Percentiles rank a stretch among this genome's conserved stretches.
These are phyloP conservation scores for Steinernema scapterisci DNA, from an alignment of 2,888 invertebrate genomes.

Conservation along the genomic window DNA sequence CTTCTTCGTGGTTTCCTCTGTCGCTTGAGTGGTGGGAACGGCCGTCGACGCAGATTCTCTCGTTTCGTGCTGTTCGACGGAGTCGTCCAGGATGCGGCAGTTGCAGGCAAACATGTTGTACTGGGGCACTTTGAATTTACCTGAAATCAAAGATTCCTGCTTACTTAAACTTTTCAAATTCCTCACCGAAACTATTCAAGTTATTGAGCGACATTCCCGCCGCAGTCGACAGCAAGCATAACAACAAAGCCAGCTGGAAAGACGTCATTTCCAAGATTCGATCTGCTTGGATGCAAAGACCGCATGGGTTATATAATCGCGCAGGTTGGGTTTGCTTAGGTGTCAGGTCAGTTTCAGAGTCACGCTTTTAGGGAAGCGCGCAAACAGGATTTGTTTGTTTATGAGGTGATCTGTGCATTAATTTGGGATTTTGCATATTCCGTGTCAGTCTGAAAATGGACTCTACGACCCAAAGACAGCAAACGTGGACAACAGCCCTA, in stretches of 20 bases:
- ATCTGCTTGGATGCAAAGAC: too few species aligned
- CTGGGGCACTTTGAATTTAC: not conserved
- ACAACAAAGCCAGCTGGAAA: not conserved
- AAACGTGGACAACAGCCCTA: too few species aligned
- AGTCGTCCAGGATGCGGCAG: not conserved
- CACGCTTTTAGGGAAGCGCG: not conserved
- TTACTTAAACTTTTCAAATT: too few species aligned
- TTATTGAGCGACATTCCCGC: not conserved
- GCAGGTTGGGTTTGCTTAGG: not conserved
- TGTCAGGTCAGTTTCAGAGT: slow-evolving; percentile 27
- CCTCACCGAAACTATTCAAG: too few species aligned
- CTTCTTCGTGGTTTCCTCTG: not conserved
- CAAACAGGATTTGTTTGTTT: slow-evolving; percentile 11
- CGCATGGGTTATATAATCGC: not conserved
- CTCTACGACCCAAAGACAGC: too few species aligned
- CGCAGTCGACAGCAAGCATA: not conserved
- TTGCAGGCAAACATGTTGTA: slow-evolving; percentile 4
- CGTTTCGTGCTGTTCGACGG: not conserved
- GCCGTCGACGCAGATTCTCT: too few species aligned
- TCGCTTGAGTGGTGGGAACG: not conserved
- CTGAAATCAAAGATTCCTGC: not conserved
- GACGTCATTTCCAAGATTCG: not conserved
- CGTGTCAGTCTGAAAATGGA: too few species aligned
- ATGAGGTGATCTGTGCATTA: not conserved
- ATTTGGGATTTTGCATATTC: not conserved